These are phyloP conservation scores for Cyprinodon diabolis DNA, from an alignment of 2,797 vertebrate species.

Conservation along the genomic window DNA sequence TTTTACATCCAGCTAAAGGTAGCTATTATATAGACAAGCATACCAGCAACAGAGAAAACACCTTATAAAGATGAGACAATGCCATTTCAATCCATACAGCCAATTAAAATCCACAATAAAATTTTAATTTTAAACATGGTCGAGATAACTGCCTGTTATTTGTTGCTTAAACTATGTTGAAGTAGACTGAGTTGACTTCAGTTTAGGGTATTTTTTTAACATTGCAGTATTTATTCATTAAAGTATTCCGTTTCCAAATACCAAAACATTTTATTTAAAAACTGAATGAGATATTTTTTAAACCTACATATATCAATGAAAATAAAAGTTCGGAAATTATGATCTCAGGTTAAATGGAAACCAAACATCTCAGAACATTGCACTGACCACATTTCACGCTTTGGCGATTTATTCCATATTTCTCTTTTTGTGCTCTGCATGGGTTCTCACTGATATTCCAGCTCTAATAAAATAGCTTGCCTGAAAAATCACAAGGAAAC, in stretches of 20 bases:
- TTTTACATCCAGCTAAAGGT: neutral
- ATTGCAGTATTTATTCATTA: neutral
- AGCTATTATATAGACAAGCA: neutral
- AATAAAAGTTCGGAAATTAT: neutral
- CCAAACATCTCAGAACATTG: constrained; percentile 5
- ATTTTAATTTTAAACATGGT: neutral
- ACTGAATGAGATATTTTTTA: too few species aligned
- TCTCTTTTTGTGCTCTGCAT: constrained; percentile 50
- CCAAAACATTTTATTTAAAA: neutral
- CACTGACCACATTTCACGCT: constrained; percentile 38
- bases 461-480: constrained; percentile 49
- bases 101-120: neutral
- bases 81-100: neutral
- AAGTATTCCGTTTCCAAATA: neutral
- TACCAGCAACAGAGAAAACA: too few species aligned
- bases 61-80: neutral
- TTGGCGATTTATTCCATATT: constrained; percentile 54
- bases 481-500: constrained; percentile 51
- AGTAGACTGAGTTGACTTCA: neutral
- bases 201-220: neutral
- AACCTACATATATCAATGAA: neutral
- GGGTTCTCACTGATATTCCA: constrained; percentile 43
- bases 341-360: neutral
- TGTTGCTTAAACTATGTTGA: neutral
- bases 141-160: neutral